These are phyloP conservation scores for Caradrina kadenii DNA, from an alignment of 2,888 invertebrate species.

Conservation along the genomic window DNA sequence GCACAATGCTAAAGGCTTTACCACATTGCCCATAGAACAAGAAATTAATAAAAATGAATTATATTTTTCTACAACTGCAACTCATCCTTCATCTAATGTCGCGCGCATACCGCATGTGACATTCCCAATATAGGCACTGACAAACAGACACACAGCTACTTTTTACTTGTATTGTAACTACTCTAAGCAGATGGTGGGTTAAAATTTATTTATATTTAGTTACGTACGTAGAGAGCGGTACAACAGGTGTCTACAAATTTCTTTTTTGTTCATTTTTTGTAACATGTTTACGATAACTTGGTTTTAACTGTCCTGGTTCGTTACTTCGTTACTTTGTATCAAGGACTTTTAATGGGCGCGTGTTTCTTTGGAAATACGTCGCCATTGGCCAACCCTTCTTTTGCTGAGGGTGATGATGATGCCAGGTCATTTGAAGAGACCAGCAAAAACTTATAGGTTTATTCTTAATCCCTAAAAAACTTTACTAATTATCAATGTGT, in stretches of 20 bases:
- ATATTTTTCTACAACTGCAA: slow-evolving; percentile 3
- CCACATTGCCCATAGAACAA: neutral
- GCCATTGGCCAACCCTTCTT: neutral
- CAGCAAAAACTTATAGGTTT: no score
- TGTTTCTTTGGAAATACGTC: neutral
- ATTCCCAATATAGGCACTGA: slow-evolving; percentile 58
- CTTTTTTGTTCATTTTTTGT: slow-evolving; percentile 38
- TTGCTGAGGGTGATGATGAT: neutral
- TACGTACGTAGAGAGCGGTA: slow-evolving; percentile 24
- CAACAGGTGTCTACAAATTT: slow-evolving; percentile 60
- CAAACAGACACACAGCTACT: slow-evolving; percentile 28
- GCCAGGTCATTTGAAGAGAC: neutral
- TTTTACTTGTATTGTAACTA: slow-evolving; percentile 57
- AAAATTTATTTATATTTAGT: slow-evolving; percentile 54
- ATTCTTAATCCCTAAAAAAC: no score
- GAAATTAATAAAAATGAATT: neutral
- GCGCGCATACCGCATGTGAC: slow-evolving; percentile 58
- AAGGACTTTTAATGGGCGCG: neutral
- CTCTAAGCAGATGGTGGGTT: slow-evolving; percentile 67
- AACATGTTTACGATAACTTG: slow-evolving; percentile 8
- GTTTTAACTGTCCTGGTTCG: slow-evolving; percentile 4
- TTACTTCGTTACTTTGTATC: slow-evolving; percentile 10
- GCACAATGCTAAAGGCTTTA: neutral
- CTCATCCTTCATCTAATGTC: slow-evolving; percentile 1
- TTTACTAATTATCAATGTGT: no score